These are phyloP conservation scores for Cygnus olor DNA, from an alignment of 2,797 vertebrate genomes.

Conservation along the genomic window DNA sequence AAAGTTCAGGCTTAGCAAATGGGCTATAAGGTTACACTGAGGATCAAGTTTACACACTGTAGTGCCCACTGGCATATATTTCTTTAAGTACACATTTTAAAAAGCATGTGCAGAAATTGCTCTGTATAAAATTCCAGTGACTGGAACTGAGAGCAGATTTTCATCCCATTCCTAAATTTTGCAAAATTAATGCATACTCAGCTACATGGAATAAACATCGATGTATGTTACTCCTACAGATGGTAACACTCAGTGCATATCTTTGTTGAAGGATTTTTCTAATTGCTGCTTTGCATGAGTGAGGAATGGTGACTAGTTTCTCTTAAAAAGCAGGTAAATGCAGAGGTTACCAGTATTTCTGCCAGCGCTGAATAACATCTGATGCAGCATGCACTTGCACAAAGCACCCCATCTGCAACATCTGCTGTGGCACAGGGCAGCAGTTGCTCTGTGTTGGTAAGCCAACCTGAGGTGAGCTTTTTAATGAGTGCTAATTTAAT, in stretches of 20 bases:
- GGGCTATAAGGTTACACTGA: neutral
- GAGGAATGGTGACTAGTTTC: neutral
- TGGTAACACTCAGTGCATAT: neutral
- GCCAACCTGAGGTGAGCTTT: neutral
- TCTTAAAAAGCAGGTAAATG: neutral
- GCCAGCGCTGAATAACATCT: neutral
- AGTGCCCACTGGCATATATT: fast-evolving
- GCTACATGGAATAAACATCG: neutral
- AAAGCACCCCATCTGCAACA: neutral
- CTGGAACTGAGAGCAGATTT: neutral
- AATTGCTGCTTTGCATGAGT: neutral
- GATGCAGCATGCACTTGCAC: neutral
- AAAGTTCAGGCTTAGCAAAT: neutral
- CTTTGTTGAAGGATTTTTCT: neutral
- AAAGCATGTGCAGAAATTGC: neutral
- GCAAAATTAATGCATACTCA: neutral
- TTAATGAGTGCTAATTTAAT: neutral
- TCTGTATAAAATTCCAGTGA: neutral
- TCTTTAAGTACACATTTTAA: neutral
- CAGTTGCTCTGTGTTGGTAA: neutral
- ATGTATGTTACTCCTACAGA: fast-evolving
- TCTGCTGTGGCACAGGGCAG: neutral
- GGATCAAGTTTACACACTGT: neutral
- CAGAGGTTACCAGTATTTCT: neutral
- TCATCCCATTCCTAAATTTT: neutral